A percentile compares a stretch with the other conserved stretches of the same genome.
Conservation (phyloP, 1,140 invertebrate species). For the Mactra quadrangularis region DNA sequence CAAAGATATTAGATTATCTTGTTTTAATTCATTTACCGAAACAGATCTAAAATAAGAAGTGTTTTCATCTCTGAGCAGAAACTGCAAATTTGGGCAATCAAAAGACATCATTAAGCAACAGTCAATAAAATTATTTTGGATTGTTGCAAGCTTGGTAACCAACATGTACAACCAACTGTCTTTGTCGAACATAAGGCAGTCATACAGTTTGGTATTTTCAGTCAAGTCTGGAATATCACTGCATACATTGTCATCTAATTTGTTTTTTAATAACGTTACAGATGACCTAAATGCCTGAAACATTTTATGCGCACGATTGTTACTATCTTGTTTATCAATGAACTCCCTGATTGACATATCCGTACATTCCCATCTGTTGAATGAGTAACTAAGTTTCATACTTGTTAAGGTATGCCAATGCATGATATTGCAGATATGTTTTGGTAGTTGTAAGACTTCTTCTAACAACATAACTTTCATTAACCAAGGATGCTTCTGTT, state of each 20-base stretch:
- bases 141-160: slow-evolving; percentile 2
- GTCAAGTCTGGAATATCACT: not conserved
- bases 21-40: slow-evolving; percentile 32
- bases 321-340: not conserved
- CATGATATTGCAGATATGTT: slow-evolving; percentile 25
- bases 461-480: not conserved
- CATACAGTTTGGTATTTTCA: slow-evolving; percentile 15
- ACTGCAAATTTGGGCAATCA: slow-evolving; percentile 25
- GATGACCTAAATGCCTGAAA: slow-evolving; percentile 30
- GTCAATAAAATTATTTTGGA: slow-evolving; percentile 43
- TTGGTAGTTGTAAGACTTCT: not conserved
- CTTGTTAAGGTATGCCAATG: slow-evolving; percentile 36
- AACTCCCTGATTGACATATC: slow-evolving; percentile 26
- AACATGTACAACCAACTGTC: slow-evolving; percentile 20
- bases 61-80: slow-evolving; percentile 2
- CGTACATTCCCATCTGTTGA: slow-evolving; percentile 36
- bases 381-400: slow-evolving; percentile 17
- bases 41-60: slow-evolving; percentile 9
- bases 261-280: not conserved
- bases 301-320: not conserved
- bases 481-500: not conserved
- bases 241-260: not conserved
- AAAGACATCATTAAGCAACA: not conserved
- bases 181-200: slow-evolving; percentile 29
- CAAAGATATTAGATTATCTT: slow-evolving; percentile 6